Percentiles rank a stretch among this genome's conserved stretches.
Conservation (phyloP, 2,888 invertebrate genomes). For the Neelides folsomi region DNA sequence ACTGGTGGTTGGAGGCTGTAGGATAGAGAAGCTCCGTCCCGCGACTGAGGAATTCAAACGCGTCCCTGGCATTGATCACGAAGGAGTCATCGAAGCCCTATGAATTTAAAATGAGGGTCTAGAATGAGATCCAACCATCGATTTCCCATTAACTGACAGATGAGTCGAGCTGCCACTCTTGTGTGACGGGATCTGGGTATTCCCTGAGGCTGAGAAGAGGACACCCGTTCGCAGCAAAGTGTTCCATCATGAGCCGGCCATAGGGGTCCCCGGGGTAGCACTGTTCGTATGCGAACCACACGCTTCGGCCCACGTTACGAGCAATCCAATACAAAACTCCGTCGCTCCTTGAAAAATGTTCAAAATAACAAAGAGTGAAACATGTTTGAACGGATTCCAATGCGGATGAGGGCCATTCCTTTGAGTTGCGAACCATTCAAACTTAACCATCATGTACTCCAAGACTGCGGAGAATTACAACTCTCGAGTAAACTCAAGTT, state of each 20-base stretch:
- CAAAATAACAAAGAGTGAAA: no score
- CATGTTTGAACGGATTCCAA: no score
- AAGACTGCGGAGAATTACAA: no score
- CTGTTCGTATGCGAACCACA: slow-evolving; percentile 31
- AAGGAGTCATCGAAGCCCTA: slow-evolving; percentile 1
- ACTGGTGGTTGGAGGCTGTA: slow-evolving; percentile 15
- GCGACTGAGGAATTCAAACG: slow-evolving; percentile 19
- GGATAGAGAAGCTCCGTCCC: slow-evolving; percentile 17
- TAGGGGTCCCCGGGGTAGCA: slow-evolving; percentile 26
- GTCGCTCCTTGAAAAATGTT: slow-evolving; percentile 12
- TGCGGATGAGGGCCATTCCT: no score
- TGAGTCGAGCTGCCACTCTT: slow-evolving; percentile 16
- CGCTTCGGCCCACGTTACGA: slow-evolving; percentile 20
- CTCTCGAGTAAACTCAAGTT: no score
- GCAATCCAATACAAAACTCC: slow-evolving; percentile 24
- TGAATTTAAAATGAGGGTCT: neutral
- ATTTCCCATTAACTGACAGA: slow-evolving; percentile 12
- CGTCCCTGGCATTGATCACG: slow-evolving; percentile 27
- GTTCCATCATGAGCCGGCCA: slow-evolving; percentile 28
- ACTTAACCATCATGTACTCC: no score
- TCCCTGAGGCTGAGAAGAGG: slow-evolving; percentile 19
- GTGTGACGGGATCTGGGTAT: slow-evolving; percentile 18
- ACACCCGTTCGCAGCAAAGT: slow-evolving; percentile 28
- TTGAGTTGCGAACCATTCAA: no score
- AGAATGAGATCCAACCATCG: neutral